Percentiles rank a stretch among this genome's conserved stretches.
phyloP scores from a whole-genome alignment of 2,888 invertebrate genomes.

The Acanthosepion pharaonis region DNA sequence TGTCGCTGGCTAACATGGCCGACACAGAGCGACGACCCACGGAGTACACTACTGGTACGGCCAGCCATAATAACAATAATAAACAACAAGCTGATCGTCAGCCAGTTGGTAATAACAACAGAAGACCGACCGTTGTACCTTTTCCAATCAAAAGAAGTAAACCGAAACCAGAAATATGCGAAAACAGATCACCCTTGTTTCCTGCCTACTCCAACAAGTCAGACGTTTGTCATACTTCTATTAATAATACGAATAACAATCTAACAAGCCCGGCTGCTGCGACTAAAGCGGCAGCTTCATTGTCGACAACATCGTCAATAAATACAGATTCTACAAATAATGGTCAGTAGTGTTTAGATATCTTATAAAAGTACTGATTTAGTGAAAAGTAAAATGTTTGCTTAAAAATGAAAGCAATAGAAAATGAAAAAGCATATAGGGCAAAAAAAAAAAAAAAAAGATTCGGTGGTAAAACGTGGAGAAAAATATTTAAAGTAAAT shows the following conservation, averaged over 20 bases:
- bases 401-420: too few relatives aligned
- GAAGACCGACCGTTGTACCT: neutral
- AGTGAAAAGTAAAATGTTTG: too few relatives aligned
- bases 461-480: too few relatives aligned
- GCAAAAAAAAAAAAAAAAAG: too few relatives aligned
- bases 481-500: too few relatives aligned
- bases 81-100: neutral
- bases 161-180: neutral
- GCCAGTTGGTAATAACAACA: neutral
- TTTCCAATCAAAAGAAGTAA: neutral
- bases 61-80: neutral
- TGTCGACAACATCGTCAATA: too few relatives aligned
- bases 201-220: neutral
- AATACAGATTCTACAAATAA: neutral
- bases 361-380: too few relatives aligned
- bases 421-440: too few relatives aligned
- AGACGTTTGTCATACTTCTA: neutral
- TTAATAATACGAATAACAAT: neutral
- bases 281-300: too few relatives aligned
- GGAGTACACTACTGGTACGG: neutral
- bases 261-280: neutral
- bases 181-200: neutral
- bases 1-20: slow-evolving; percentile 10
- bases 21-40: neutral
- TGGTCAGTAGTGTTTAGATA: neutral